Evolutionary conservation across 2,888 invertebrate species (phyloP).

Genomic region (Hyalella azteca): DNA sequence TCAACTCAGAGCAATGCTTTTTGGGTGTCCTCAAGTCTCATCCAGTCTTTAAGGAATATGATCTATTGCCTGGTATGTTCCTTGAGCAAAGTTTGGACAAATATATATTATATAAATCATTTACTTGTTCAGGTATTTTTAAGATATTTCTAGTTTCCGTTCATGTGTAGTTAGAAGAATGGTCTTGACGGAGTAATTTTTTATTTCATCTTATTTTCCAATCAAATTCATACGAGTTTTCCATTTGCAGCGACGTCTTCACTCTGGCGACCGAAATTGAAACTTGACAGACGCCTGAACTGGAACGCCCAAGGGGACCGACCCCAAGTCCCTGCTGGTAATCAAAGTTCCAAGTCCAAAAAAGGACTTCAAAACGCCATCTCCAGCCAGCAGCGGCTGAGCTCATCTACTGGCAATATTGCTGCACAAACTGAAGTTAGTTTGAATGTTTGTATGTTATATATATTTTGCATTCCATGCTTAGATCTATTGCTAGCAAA

Average conservation of each 20-base stretch:
- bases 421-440: background rate
- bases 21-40: conserved; percentile 6
- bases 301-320: conserved; percentile 6
- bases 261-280: background rate
- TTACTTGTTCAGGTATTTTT: no score
- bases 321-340: background rate
- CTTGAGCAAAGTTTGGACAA: no score
- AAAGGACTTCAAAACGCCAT: background rate
- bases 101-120: no score
- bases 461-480: no score
- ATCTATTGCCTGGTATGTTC: conserved; percentile 8
- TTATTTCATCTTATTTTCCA: no score
- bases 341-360: background rate
- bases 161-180: no score
- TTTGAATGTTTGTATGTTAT: background rate
- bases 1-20: background rate
- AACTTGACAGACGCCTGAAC: background rate
- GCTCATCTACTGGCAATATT: background rate
- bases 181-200: no score
- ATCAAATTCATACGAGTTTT: background rate
- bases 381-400: background rate
- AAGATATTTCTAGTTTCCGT: no score
- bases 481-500: no score
- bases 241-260: background rate
- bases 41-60: conserved; percentile 1